Evolutionary conservation across 1,140 invertebrate species (phyloP).

Genomic region (Ceratina australensis): DNA sequence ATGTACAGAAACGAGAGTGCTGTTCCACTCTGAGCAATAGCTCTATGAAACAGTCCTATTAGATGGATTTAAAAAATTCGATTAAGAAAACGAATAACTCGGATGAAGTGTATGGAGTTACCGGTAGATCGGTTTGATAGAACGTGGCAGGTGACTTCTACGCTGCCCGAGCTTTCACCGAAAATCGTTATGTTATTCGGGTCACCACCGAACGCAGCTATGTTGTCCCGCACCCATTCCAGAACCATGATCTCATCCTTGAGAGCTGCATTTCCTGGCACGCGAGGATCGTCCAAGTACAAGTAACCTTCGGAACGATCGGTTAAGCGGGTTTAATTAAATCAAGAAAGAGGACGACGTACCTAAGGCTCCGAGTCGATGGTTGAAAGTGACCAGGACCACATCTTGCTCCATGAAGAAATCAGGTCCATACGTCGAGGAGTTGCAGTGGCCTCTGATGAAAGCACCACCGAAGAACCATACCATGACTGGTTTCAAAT

Average conservation of each 20-base stretch:
- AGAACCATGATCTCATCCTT: conserved; percentile 79
- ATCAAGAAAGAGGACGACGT: too few relatives aligned
- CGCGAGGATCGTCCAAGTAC: conserved; percentile 80
- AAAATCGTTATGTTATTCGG: conserved; percentile 78
- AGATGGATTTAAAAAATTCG: background rate
- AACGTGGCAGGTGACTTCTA: conserved; percentile 74
- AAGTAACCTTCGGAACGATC: too few relatives aligned
- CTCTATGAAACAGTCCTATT: conserved; percentile 67
- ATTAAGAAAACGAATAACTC: background rate
- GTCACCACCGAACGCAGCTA: conserved; percentile 67
- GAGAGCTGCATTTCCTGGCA: conserved; percentile 85
- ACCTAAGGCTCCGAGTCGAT: conserved; percentile 52
- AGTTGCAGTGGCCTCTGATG: background rate
- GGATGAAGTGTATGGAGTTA: too few relatives aligned
- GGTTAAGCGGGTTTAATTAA: too few relatives aligned
- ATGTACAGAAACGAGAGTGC: too few relatives aligned
- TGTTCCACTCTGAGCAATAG: too few relatives aligned
- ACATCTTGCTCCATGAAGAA: conserved; percentile 84
- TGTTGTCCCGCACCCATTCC: conserved; percentile 73
- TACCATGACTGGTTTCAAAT: conserved; percentile 82
- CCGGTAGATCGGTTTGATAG: conserved; percentile 11
- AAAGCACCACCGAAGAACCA: conserved; percentile 90
- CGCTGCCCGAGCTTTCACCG: conserved; percentile 80
- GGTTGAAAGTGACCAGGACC: conserved; percentile 76
- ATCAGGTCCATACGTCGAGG: conserved; percentile 75